A percentile compares a stretch with the other conserved stretches of the same genome.
Conservation (phyloP, 2,888 invertebrate genomes). For the Cephonodes hylas region DNA sequence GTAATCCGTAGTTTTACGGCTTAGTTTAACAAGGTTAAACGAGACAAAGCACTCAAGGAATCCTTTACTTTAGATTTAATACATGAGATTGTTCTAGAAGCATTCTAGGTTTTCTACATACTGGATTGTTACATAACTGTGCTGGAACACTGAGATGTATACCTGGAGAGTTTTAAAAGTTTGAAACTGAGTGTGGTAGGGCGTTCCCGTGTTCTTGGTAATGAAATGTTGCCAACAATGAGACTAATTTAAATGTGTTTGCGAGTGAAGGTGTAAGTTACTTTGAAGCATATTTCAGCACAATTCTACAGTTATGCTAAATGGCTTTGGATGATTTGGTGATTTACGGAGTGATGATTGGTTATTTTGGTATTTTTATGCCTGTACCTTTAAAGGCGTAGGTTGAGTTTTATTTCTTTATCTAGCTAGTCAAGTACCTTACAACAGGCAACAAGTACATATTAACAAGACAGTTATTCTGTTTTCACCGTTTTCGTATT, state of each 20-base stretch:
- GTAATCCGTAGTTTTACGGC: conserved; percentile 35
- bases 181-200: background rate
- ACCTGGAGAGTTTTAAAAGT: background rate
- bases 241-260: background rate
- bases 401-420: too few species aligned
- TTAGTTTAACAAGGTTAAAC: conserved; percentile 58
- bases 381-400: too few species aligned
- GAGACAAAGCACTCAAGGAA: conserved; percentile 69
- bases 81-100: conserved; percentile 41
- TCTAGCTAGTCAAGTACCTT: too few species aligned
- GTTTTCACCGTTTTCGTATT: too few species aligned
- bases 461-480: too few species aligned
- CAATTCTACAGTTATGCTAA: too few species aligned
- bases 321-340: too few species aligned
- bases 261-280: background rate
- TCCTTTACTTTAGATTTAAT: conserved; percentile 55
- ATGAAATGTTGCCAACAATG: background rate
- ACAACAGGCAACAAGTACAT: too few species aligned
- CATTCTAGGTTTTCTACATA: conserved; percentile 42
- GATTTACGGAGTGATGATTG: too few species aligned
- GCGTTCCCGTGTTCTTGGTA: background rate
- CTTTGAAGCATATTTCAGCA: too few species aligned
- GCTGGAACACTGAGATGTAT: background rate
- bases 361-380: too few species aligned
- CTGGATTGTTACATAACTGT: background rate